A percentile compares a stretch with the other conserved stretches of the same genome.
phyloP scores from a whole-genome alignment of 2,797 vertebrate species.

The Eulemur mongoz region DNA sequence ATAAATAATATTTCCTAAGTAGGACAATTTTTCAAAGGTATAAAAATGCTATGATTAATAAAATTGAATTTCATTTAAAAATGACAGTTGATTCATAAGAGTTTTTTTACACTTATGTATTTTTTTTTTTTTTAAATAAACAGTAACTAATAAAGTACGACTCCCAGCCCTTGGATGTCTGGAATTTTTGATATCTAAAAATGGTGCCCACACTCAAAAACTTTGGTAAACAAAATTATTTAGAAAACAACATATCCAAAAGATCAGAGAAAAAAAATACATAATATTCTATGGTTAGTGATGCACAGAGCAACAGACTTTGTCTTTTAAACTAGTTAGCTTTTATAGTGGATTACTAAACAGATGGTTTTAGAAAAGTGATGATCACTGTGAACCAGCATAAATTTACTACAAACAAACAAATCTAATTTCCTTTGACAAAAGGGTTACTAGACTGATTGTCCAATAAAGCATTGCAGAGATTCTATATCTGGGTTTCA shows the following conservation, averaged over 20 bases:
- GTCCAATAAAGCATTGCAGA: background rate
- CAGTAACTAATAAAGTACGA: background rate
- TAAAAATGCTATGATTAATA: background rate
- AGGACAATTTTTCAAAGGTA: background rate
- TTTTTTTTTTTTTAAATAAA: conserved; percentile 32
- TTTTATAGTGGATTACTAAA: conserved; percentile 44
- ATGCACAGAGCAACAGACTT: background rate
- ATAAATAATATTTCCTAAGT: background rate
- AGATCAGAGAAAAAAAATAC: background rate
- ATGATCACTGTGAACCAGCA: conserved; percentile 19
- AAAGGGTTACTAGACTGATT: conserved; percentile 9
- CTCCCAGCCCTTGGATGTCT: background rate
- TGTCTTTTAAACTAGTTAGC: conserved; percentile 49
- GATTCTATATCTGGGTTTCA: conserved; percentile 54
- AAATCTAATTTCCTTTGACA: conserved; percentile 58
- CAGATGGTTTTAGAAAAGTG: conserved; percentile 62
- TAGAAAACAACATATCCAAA: conserved; percentile 22
- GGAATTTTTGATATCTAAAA: background rate
- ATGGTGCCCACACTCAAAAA: background rate
- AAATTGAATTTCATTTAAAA: background rate
- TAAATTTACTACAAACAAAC: conserved; percentile 64
- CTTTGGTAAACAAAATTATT: background rate
- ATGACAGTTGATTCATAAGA: background rate
- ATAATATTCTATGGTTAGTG: background rate
- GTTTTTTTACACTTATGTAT: background rate